Evolutionary conservation across 2,888 invertebrate genomes (phyloP).

Genomic region (Chesias legatella): DNA sequence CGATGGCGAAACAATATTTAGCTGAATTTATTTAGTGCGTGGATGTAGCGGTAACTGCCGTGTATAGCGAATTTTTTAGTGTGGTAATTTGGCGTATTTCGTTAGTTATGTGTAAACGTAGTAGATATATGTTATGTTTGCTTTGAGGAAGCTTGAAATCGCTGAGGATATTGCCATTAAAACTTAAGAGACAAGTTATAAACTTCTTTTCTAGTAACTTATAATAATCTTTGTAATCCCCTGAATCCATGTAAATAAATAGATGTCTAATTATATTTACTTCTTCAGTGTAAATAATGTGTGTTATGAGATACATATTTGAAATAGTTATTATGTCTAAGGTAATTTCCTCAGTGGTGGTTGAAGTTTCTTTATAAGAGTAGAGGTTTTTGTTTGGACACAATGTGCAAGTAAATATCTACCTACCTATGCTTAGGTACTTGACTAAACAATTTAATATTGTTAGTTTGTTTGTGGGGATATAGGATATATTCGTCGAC

Average conservation of each 20-base stretch:
- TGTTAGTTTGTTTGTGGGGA: background rate
- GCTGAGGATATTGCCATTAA: conserved; percentile 37
- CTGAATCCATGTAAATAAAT: conserved; percentile 28
- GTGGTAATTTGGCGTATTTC: conserved; percentile 65
- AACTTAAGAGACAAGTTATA: conserved; percentile 16
- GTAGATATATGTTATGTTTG: conserved; percentile 68
- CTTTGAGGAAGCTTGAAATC: conserved; percentile 41
- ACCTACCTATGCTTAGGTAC: background rate
- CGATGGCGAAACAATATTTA: conserved; percentile 45
- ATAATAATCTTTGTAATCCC: conserved; percentile 17
- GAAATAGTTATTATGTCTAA: conserved; percentile 10
- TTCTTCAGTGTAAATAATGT: conserved; percentile 23
- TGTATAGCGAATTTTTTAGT: conserved; percentile 74
- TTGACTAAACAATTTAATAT: too few relatives aligned
- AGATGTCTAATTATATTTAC: conserved; percentile 15
- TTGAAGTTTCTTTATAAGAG: conserved; percentile 24
- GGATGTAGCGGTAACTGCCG: conserved; percentile 49
- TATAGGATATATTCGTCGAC: background rate
- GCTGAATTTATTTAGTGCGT: conserved; percentile 42
- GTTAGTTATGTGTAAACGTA: conserved; percentile 66
- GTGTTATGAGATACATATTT: conserved; percentile 18
- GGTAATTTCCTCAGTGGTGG: conserved; percentile 32
- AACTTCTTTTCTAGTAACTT: conserved; percentile 20
- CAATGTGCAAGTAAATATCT: background rate
- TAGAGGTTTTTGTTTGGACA: conserved; percentile 23